A percentile compares a stretch with the other conserved stretches of the same genome.
These are phyloP conservation scores for Melanotaenia maccullochi DNA, from an alignment of 2,797 vertebrate genomes.

Conservation along the genomic window DNA sequence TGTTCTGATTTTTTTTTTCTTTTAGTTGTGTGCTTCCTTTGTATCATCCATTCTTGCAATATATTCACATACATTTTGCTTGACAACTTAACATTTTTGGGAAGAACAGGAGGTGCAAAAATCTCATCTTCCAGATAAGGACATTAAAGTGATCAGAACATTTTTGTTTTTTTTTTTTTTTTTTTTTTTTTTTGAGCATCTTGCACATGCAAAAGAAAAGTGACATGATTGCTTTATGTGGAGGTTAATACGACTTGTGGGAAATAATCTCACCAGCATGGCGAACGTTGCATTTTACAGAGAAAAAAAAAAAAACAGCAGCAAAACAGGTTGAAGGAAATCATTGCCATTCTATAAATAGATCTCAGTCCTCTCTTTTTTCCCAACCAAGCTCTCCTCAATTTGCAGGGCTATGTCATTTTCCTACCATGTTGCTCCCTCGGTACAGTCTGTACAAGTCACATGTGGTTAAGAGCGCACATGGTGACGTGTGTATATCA, in stretches of 20 bases:
- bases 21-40: neutral
- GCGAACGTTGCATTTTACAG: slow-evolving; percentile 42
- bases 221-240: slow-evolving; percentile 45
- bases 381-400: slow-evolving; percentile 37
- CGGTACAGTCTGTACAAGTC: slow-evolving; percentile 44
- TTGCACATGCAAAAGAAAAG: slow-evolving; percentile 32
- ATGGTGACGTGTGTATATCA: slow-evolving; percentile 65
- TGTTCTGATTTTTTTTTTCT: slow-evolving; percentile 8
- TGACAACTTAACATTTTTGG: neutral
- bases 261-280: slow-evolving; percentile 47
- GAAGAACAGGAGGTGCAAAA: slow-evolving; percentile 8
- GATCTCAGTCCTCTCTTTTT: slow-evolving; percentile 37
- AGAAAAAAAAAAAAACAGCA: slow-evolving; percentile 56
- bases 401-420: slow-evolving; percentile 45
- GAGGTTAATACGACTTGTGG: slow-evolving; percentile 42
- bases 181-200: neutral
- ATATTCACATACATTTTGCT: neutral
- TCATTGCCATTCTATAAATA: slow-evolving; percentile 69
- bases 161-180: neutral
- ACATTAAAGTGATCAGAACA: slow-evolving; percentile 17
- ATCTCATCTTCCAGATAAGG: neutral
- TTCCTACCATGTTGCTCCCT: slow-evolving; percentile 43
- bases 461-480: slow-evolving; percentile 61
- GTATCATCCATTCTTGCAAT: neutral
- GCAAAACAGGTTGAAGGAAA: slow-evolving; percentile 67